Evolutionary conservation across 2,888 invertebrate species (phyloP).

Genomic region (Sinhomidia bicolor): DNA sequence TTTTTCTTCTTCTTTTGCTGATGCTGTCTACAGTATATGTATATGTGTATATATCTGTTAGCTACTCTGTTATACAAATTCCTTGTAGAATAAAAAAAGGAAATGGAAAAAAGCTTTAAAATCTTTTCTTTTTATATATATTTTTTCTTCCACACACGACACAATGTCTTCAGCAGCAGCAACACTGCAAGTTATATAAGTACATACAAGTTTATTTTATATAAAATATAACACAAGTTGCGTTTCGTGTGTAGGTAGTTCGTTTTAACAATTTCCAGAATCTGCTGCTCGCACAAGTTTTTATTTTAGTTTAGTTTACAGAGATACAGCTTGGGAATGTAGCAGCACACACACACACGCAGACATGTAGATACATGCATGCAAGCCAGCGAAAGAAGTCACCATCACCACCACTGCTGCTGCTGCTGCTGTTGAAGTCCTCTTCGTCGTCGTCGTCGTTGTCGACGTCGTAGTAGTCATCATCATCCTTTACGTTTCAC

Average conservation of each 20-base stretch:
- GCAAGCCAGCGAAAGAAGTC: background rate
- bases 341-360: background rate
- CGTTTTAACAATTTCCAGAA: background rate
- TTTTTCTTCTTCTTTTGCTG: background rate
- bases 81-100: background rate
- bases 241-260: too few species aligned
- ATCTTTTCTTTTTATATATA: too few species aligned
- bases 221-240: background rate
- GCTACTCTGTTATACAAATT: background rate
- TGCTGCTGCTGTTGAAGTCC: background rate
- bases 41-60: background rate
- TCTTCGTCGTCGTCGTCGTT: background rate
- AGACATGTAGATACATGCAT: slow-evolving; percentile 2
- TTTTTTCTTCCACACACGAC: background rate
- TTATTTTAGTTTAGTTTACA: background rate
- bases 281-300: background rate
- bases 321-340: background rate
- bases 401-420: too few species aligned
- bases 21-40: too few species aligned
- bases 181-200: background rate
- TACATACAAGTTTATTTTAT: background rate
- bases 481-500: slow-evolving; percentile 17
- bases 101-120: slow-evolving; percentile 34
- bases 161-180: slow-evolving; percentile 29
- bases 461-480: background rate